A percentile compares a stretch with the other conserved stretches of the same genome.
Conservation (phyloP, 2,888 invertebrate genomes). For the Megastigmus dorsalis region DNA sequence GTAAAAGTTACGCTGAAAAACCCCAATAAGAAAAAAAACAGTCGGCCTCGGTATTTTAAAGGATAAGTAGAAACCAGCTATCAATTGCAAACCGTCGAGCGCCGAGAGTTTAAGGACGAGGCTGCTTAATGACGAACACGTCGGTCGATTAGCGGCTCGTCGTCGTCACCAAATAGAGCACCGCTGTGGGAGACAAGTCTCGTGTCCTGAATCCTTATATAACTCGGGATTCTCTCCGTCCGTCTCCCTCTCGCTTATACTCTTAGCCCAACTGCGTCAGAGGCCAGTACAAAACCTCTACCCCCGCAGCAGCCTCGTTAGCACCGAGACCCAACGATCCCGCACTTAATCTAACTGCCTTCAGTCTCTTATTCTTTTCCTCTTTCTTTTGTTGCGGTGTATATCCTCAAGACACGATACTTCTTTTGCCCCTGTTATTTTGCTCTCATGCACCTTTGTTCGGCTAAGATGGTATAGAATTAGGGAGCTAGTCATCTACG, state of each 20-base stretch:
- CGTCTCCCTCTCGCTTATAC: too few relatives aligned
- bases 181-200: slow-evolving; percentile 48
- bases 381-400: too few relatives aligned
- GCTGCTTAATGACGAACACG: slow-evolving; percentile 25
- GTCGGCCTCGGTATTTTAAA: neutral
- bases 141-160: slow-evolving; percentile 22
- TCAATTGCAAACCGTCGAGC: slow-evolving; percentile 41
- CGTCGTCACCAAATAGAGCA: neutral
- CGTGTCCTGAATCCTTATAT: slow-evolving; percentile 48
- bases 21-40: neutral
- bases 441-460: too few relatives aligned
- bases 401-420: too few relatives aligned
- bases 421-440: too few relatives aligned
- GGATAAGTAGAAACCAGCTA: slow-evolving; percentile 5
- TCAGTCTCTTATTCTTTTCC: slow-evolving; percentile 46
- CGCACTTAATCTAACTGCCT: slow-evolving; percentile 63
- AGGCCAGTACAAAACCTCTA: slow-evolving; percentile 53
- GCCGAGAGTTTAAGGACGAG: neutral
- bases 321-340: slow-evolving; percentile 59
- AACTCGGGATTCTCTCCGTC: neutral
- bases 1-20: too few relatives aligned
- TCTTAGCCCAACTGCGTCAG: slow-evolving; percentile 4
- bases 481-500: too few relatives aligned
- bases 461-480: too few relatives aligned
- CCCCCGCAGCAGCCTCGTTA: slow-evolving; percentile 60